Evolutionary conservation across 2,888 invertebrate species (phyloP), one percentile per base, ranked within the genome.

Genomic region (Smittia aterrima): DNA sequence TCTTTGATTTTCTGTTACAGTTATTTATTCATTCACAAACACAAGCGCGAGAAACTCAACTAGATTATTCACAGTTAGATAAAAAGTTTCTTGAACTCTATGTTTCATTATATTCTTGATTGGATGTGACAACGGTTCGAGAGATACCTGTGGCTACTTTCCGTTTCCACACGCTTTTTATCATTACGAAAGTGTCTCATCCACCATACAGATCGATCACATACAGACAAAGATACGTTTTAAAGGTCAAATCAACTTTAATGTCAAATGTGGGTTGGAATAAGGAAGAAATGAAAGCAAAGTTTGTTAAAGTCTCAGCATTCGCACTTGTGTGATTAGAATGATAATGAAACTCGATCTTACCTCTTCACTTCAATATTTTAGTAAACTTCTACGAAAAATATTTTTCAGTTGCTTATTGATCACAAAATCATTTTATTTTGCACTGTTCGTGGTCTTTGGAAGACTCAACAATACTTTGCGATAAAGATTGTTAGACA

Each of bases 181-280:
- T 47, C 47, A 47, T 16, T 47, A 16, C 47, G 32, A 47, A 2
- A n/a, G 4, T 47, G 47, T 16, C 47, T 2, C 16, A n/a, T n/a
- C n/a, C n/a, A n/a, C n/a, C 4, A 47, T 2, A 32, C 47, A 38
- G 38, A 38, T 13, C n/a, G 16, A 16, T 47, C 47, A 38, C 13
- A 67, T 38, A 67, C 67, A 67, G 40, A 24, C 32, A 66, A 66
- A 32, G 67, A 47, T 47, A 13, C 16, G 16, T 40, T 67, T 67
- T 67, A 67, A 67, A 67, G 67, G 67, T 67, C 67, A 67, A 40
- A 67, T 25, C 38, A 40, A n/a, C 40, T 67, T 66, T 67, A 67
- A 67, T 64, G 64, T 64, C 64, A 64, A 25, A 25, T 27, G 27
- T 16, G 32, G 32, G 32, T 32, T 32, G 32, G 32, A 32, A 32